Evolutionary conservation across 1,140 invertebrate genomes (phyloP).

Genomic region (Tenebrio molitor): DNA sequence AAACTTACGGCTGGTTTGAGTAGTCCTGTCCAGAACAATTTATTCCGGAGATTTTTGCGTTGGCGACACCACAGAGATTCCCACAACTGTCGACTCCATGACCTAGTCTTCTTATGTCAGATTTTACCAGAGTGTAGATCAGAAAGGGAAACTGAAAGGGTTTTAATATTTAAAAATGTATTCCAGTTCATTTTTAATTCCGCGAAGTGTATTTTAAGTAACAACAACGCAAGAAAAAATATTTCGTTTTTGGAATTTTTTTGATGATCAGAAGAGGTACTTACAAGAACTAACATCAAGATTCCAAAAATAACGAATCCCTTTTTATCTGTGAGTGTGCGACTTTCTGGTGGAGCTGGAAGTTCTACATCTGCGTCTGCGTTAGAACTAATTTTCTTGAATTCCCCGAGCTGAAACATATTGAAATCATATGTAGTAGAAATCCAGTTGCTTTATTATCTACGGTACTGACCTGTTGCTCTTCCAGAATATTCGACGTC

Average conservation of each 20-base stretch:
- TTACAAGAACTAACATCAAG: not conserved
- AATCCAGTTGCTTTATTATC: no score
- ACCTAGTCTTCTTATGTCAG: not conserved
- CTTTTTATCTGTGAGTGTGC: constrained; percentile 9
- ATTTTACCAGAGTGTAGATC: not conserved
- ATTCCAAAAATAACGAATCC: constrained; percentile 14
- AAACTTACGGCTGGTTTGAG: not conserved
- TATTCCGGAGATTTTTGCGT: not conserved
- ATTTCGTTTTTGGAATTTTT: no score
- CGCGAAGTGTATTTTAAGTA: no score
- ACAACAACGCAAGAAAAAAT: no score
- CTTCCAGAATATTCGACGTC: no score
- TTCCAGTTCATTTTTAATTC: no score
- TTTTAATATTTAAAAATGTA: no score
- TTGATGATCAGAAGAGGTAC: not conserved
- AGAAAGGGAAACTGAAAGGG: constrained; percentile 3
- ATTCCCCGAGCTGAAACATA: not conserved
- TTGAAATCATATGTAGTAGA: no score
- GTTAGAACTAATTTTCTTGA: not conserved
- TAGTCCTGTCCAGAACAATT: constrained; percentile 8
- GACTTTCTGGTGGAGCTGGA: not conserved
- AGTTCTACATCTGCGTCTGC: not conserved
- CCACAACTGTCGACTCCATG: constrained; percentile 1
- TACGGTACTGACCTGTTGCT: no score
- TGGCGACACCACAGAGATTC: not conserved